Conservation (phyloP, 2,797 vertebrate genomes). For the Premnoplex brunnescens region DNA sequence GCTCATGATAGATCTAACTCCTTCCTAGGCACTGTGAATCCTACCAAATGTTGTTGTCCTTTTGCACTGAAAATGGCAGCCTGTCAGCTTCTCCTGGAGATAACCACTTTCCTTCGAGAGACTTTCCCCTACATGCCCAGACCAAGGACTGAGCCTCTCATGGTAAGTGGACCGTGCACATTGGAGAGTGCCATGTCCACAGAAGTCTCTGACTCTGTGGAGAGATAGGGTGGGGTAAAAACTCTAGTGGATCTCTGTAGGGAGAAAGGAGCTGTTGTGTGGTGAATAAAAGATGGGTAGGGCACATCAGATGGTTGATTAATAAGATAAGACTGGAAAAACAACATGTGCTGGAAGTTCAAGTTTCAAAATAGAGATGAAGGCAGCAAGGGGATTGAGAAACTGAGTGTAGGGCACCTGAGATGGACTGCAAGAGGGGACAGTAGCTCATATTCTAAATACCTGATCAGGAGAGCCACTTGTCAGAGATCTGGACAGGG, state of each 20-base stretch:
- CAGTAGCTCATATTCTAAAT: neutral
- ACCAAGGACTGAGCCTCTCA: slow-evolving; percentile 92
- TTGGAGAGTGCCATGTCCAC: neutral
- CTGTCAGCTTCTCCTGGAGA: slow-evolving; percentile 94
- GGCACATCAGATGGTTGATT: neutral
- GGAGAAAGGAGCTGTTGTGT: neutral
- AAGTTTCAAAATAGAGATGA: neutral
- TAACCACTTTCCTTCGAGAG: slow-evolving; percentile 96
- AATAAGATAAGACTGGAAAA: neutral
- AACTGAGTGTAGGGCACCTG: neutral
- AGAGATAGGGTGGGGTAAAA: neutral
- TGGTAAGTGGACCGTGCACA: slow-evolving; percentile 79
- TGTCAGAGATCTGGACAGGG: neutral
- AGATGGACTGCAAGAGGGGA: neutral
- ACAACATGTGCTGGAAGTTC: neutral
- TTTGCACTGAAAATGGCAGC: slow-evolving; percentile 99
- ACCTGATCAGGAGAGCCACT: neutral
- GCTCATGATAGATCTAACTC: slow-evolving; percentile 35
- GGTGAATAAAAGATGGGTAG: neutral
- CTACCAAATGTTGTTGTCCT: slow-evolving; percentile 96
- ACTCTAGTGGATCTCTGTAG: neutral
- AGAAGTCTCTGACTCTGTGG: neutral
- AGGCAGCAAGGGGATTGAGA: neutral
- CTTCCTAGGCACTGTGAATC: slow-evolving; percentile 93
- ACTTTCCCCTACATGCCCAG: slow-evolving; percentile 95